These are phyloP conservation scores for Cerastoderma edule DNA, from an alignment of 2,888 invertebrate genomes.

Conservation along the genomic window DNA sequence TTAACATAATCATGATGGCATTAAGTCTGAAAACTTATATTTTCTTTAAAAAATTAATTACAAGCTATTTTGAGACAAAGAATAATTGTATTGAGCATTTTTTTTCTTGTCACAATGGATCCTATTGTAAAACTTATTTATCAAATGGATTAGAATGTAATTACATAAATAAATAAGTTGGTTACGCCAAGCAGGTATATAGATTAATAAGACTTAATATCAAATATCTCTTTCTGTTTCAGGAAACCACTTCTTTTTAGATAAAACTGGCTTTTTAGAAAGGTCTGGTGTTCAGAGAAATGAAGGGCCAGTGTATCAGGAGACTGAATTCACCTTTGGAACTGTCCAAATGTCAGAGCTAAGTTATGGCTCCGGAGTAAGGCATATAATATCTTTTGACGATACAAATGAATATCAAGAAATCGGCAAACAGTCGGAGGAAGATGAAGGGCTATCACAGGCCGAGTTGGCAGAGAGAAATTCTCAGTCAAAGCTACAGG, in stretches of 20 bases:
- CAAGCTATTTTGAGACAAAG: too few species aligned
- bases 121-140: not conserved
- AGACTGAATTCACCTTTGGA: constrained; percentile 14
- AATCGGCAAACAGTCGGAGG: not conserved
- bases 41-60: too few species aligned
- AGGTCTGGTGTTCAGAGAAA: not conserved
- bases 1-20: too few species aligned
- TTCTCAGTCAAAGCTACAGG: constrained; percentile 48
- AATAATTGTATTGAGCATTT: too few species aligned
- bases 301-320: not conserved
- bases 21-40: too few species aligned
- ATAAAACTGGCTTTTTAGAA: not conserved
- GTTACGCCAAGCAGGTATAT: not conserved
- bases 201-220: not conserved
- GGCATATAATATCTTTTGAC: constrained; percentile 10
- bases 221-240: not conserved
- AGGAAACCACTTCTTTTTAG: not conserved
- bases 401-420: constrained; percentile 3
- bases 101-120: too few species aligned
- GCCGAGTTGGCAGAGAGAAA: constrained; percentile 8
- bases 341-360: constrained; percentile 9
- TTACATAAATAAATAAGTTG: not conserved
- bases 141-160: not conserved
- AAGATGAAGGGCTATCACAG: not conserved
- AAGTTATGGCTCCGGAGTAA: constrained; percentile 1